Base-by-base conservation (phyloP, 1,140 invertebrate genomes). In the Idris sp. region DNA sequence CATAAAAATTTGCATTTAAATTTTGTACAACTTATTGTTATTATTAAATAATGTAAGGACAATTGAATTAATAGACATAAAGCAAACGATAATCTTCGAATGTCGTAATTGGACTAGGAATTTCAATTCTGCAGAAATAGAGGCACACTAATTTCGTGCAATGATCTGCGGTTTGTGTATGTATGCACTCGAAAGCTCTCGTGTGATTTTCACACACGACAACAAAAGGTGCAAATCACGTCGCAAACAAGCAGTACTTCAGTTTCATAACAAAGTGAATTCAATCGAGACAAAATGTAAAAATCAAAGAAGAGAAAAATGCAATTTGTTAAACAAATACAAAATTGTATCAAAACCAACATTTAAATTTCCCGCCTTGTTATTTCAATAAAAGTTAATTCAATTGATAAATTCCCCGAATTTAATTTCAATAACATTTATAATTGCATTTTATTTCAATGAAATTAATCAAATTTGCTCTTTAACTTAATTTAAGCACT, bases 141-240 rank as follows among this genome's bases (percentile, higher is more conserved):
- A 49, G 64, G 44, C 35, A 16, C 53, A 68, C 64, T 68, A 68
- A 68, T 68, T 68, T 68, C 53, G 64, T 28, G 33, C 64, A 68
- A 68, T 58, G 51, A 68, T 68, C 51, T 58, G 64, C 53, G 64
- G 64, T 54, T 58, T 51, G 51, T 58, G 43, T 40, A 33, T 58
- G 28, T 49, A 43, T 36, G 62, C 13, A 48, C 48, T 61, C 33
- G 33, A 61, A 71, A 71, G 53, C 48, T 40, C 56, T 61, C 62
- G 49, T 67, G 62, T 56, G 51, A 68, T 68, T 51, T 68, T 56
- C 51, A 49, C 40, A 48, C 56, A 62, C 67, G 48, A 53, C 33
- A 53, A 78, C 40, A 77, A 79, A 74, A 77, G 54, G 68, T 75
- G 72, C 77, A 79, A 80, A 80, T 80, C 75, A 79, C 49, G 68